phyloP scores from a whole-genome alignment of 2,888 invertebrate genomes.

The Neocrepidodera transversa region DNA sequence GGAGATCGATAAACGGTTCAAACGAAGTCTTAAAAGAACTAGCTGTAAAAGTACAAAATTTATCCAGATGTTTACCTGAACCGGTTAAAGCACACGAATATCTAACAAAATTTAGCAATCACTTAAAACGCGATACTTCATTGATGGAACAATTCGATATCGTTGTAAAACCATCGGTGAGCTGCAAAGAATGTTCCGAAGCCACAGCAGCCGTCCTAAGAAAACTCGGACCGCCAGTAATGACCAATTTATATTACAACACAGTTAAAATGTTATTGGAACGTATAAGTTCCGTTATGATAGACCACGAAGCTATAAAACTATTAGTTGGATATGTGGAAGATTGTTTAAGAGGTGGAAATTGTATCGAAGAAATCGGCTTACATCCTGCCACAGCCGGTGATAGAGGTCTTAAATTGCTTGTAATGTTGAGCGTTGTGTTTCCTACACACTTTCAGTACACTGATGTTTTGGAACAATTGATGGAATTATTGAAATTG shows the following conservation, averaged over 20 bases:
- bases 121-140: slow-evolving; percentile 75
- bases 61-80: slow-evolving; percentile 87
- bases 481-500: slow-evolving; percentile 78
- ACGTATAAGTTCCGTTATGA: slow-evolving; percentile 94
- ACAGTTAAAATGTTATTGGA: slow-evolving; percentile 95
- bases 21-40: slow-evolving; percentile 77
- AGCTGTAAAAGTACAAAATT: slow-evolving; percentile 70
- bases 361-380: slow-evolving; percentile 77
- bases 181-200: slow-evolving; percentile 93
- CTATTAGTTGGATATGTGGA: slow-evolving; percentile 62
- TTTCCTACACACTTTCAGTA: slow-evolving; percentile 93
- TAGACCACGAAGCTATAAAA: slow-evolving; percentile 87
- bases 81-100: slow-evolving; percentile 91
- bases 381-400: slow-evolving; percentile 82
- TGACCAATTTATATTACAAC: slow-evolving; percentile 95
- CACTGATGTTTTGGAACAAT: slow-evolving; percentile 79
- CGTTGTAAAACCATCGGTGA: slow-evolving; percentile 87
- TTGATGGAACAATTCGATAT: slow-evolving; percentile 84
- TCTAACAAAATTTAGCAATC: slow-evolving; percentile 79
- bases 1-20: slow-evolving; percentile 64
- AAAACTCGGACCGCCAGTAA: slow-evolving; percentile 91
- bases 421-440: slow-evolving; percentile 89
- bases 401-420: slow-evolving; percentile 86
- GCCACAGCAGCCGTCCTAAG: slow-evolving; percentile 86
- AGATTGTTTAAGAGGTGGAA: slow-evolving; percentile 76